phyloP scores from a whole-genome alignment of 2,797 vertebrate species.

The Varecia variegata region DNA sequence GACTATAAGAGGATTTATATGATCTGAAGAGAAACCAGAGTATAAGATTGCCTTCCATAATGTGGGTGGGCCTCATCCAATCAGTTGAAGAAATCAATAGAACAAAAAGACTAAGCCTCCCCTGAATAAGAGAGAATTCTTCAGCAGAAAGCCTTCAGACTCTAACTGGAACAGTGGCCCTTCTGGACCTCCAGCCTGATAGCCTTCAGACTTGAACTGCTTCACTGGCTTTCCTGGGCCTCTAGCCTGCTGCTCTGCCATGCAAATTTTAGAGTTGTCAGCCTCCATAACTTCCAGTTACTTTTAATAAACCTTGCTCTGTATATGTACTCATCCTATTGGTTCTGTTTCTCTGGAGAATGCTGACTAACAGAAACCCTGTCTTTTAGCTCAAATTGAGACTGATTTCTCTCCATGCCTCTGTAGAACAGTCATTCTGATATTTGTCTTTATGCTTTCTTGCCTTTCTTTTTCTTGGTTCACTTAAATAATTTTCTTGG shows the following conservation, averaged over 20 bases:
- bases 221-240: neutral
- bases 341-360: neutral
- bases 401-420: neutral
- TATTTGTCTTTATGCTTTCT: neutral
- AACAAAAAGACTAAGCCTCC: neutral
- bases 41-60: neutral
- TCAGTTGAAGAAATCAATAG: neutral
- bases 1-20: too few relatives aligned
- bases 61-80: neutral
- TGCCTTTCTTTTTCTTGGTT: neutral
- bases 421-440: neutral
- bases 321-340: neutral
- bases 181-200: neutral
- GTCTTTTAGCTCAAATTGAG: neutral
- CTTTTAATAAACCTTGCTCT: neutral
- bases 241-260: neutral
- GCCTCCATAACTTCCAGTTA: neutral
- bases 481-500: conserved; percentile 9
- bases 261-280: neutral
- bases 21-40: too few relatives aligned
- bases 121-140: neutral
- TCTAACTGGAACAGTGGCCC: neutral
- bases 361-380: neutral
- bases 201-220: neutral
- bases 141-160: neutral